Base-by-base conservation (phyloP, 2,888 invertebrate genomes). In the Drosophila silvestris region DNA sequence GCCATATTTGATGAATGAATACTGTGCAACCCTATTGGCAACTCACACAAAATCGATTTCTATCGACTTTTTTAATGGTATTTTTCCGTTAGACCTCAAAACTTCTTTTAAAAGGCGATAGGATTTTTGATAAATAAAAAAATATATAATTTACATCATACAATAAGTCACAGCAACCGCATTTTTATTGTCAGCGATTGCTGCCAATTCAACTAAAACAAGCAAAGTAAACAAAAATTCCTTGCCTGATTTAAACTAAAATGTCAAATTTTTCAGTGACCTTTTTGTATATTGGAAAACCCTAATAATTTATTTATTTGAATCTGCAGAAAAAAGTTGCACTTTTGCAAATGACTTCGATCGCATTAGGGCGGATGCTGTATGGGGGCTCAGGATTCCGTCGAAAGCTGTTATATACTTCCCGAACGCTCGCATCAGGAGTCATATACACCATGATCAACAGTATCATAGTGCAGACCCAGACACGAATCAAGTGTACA, bases 231-330 rank as follows among this genome's bases (percentile, higher is more conserved):
- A 51, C 14, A 47, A 69, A 67, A 54, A 51, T 63, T 37, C 32
- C 62, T 61, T 44, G 69, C 64, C 56, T 70, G 60, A 57, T 56
- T 73, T 70, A 79, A 54, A 59, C 54, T 73, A 83, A 90, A 74
- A 88, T 86, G 85, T 77, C 69, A 85, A 85, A 88, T 85, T 89
- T 67, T 60, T 72, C 63, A 81, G 90, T 86, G 66, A 65, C 67
- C 66, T 72, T 66, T 75, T 81, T 68, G 69, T 74, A 71, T 64
- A 61, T 69, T 77, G 52, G 35, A 59, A 71, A 71, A 71, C 68
- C 35, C 41, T 61, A 66, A 73, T 66, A 68, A 47, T 52, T 44
- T 51, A 60, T 47, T 70, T 41, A 59, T 67, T 77, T 60, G 51
- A 61, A 78, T 50, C 64, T 54, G 64, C 65, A 66, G 56, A 76